phyloP scores from a whole-genome alignment of 2,797 vertebrate species.

The Triplophysa yarkandensis region DNA sequence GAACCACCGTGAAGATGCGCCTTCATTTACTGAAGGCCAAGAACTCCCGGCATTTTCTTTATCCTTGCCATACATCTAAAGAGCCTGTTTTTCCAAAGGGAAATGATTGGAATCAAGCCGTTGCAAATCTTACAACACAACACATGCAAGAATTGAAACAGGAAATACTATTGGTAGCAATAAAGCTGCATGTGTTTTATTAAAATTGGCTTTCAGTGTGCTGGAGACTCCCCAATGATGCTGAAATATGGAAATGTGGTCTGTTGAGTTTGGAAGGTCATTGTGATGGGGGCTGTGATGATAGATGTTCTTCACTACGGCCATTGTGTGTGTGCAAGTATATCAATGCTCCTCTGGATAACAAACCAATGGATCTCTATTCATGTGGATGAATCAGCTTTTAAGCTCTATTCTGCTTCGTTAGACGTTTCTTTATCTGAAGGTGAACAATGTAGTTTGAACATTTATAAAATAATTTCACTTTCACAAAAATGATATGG shows the following conservation, averaged over 20 bases:
- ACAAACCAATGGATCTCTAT: constrained; percentile 50
- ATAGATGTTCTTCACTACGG: constrained; percentile 62
- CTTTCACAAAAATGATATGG: too few relatives aligned
- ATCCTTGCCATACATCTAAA: constrained; percentile 76
- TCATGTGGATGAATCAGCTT: constrained; percentile 53
- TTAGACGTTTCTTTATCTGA: constrained; percentile 4
- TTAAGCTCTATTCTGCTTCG: neutral
- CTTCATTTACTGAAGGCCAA: constrained; percentile 82
- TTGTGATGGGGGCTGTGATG: constrained; percentile 57
- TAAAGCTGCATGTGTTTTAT: constrained; percentile 1
- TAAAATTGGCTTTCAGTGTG: neutral
- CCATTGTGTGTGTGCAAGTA: constrained; percentile 64
- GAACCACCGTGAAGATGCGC: constrained; percentile 71
- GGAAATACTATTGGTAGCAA: constrained; percentile 17
- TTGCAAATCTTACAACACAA: constrained; percentile 68
- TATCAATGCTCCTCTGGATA: constrained; percentile 49
- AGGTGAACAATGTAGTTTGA: too few relatives aligned
- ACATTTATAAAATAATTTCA: neutral
- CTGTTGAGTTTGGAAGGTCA: constrained; percentile 47
- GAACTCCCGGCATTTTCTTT: constrained; percentile 72
- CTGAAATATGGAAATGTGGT: constrained; percentile 71
- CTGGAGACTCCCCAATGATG: constrained; percentile 35
- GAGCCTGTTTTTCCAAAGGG: constrained; percentile 67
- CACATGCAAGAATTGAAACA: too few relatives aligned
- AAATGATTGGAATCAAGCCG: constrained; percentile 77